phyloP scores from a whole-genome alignment of 2,888 invertebrate genomes.

The Andrena flavipes region DNA sequence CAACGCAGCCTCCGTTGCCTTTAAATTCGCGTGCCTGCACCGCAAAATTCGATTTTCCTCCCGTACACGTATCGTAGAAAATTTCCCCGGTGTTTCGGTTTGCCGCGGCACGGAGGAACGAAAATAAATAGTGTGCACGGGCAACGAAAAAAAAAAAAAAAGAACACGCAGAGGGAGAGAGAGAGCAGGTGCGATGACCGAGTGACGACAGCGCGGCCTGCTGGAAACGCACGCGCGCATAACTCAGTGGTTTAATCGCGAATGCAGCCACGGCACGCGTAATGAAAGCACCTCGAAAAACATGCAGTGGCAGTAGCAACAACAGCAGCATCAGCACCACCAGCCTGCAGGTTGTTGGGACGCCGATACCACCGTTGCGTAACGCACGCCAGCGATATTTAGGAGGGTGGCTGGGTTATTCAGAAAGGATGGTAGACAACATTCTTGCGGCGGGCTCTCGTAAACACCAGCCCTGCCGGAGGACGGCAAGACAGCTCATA shows the following conservation, averaged over 20 bases:
- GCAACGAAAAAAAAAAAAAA: background rate
- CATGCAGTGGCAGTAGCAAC: constrained; percentile 59
- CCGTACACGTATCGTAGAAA: constrained; percentile 15
- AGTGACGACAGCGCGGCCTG: constrained; percentile 73
- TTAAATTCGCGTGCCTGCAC: constrained; percentile 12
- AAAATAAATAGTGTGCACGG: constrained; percentile 56
- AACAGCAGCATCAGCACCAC: constrained; percentile 22
- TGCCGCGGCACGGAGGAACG: constrained; percentile 23
- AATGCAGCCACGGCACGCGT: constrained; percentile 78
- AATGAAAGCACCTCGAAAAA: constrained; percentile 82
- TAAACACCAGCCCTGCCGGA: constrained; percentile 74
- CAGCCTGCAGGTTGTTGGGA: constrained; percentile 36
- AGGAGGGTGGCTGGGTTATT: constrained; percentile 52
- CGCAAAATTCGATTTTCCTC: constrained; percentile 49
- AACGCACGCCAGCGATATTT: constrained; percentile 66
- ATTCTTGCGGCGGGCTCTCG: constrained; percentile 82
- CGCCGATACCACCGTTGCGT: constrained; percentile 55
- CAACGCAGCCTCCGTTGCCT: background rate
- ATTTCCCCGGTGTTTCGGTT: constrained; percentile 40
- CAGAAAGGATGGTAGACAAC: constrained; percentile 69
- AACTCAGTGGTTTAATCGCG: constrained; percentile 83
- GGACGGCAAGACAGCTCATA: constrained; percentile 68
- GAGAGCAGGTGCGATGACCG: constrained; percentile 52
- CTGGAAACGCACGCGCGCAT: constrained; percentile 82
- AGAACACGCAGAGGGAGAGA: constrained; percentile 24